These are phyloP conservation scores for Leptobrachium leishanense DNA, from an alignment of 2,113 vertebrate genomes.

Conservation along the genomic window DNA sequence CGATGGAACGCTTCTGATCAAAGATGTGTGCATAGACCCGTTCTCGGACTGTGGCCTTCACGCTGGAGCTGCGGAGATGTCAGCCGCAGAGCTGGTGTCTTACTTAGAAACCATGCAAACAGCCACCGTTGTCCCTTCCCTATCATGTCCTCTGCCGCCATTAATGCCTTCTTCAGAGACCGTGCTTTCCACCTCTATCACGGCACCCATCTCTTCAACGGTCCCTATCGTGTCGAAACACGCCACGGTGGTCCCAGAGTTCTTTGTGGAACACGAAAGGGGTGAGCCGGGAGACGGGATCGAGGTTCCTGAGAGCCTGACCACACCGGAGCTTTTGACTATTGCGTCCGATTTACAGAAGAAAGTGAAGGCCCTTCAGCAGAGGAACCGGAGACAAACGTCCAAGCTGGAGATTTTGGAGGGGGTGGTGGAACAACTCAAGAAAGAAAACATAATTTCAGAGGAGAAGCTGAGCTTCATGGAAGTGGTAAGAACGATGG, in stretches of 20 bases:
- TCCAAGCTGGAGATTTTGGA: conserved; percentile 73
- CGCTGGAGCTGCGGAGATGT: conserved; percentile 40
- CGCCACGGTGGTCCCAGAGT: neutral
- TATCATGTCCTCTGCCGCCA: neutral
- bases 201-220: conserved; percentile 68
- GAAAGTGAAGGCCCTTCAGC: conserved; percentile 72
- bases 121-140: conserved; percentile 34
- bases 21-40: conserved; percentile 47
- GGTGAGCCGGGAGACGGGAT: neutral
- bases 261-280: neutral
- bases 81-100: conserved; percentile 58
- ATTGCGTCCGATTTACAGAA: conserved; percentile 64
- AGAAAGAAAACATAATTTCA: conserved; percentile 63
- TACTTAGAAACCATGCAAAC: conserved; percentile 69
- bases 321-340: conserved; percentile 64
- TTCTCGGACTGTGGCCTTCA: conserved; percentile 46
- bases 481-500: conserved; percentile 57
- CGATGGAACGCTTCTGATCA: conserved; percentile 23
- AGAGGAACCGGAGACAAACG: conserved; percentile 67
- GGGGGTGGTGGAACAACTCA: conserved; percentile 67
- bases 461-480: conserved; percentile 64
- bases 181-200: conserved; percentile 64
- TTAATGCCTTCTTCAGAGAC: conserved; percentile 56
- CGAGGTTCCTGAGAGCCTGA: conserved; percentile 46
- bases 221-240: conserved; percentile 71